Conservation (phyloP, 2,888 invertebrate genomes). For the Andrena hattorfiana region DNA sequence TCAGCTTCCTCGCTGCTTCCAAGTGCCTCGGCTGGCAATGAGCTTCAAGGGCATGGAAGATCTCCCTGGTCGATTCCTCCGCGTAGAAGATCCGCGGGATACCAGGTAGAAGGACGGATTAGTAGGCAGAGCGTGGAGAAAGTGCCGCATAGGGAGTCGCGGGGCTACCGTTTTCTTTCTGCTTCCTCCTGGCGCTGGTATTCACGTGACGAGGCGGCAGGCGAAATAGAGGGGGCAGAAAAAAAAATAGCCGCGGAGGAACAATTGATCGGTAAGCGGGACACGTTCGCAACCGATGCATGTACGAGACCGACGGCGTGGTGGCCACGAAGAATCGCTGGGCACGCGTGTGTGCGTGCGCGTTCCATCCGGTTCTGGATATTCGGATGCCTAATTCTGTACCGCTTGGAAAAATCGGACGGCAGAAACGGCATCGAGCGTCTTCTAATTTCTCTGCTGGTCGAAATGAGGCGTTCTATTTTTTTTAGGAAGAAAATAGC, state of each 20-base stretch:
- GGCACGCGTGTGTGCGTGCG: slow-evolving; percentile 56
- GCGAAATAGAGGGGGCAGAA: slow-evolving; percentile 22
- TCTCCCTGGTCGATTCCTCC: not conserved
- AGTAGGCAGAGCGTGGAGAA: slow-evolving; percentile 62
- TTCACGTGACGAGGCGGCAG: slow-evolving; percentile 47
- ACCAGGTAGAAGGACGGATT: not conserved
- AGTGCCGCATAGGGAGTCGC: slow-evolving; percentile 65
- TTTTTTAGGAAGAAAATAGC: not conserved
- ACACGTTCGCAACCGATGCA: slow-evolving; percentile 76
- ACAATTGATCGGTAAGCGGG: slow-evolving; percentile 78
- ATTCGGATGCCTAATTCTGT: slow-evolving; percentile 59
- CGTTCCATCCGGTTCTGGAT: slow-evolving; percentile 67
- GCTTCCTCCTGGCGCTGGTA: slow-evolving; percentile 42
- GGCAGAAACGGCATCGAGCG: slow-evolving; percentile 19
- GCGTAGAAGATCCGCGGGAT: not conserved
- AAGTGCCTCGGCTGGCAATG: too few species aligned
- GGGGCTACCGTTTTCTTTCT: slow-evolving; percentile 42
- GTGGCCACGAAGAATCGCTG: slow-evolving; percentile 43
- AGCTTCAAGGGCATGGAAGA: too few species aligned
- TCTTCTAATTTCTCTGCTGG: too few species aligned
- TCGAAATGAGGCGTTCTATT: not conserved
- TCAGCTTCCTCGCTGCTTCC: too few species aligned
- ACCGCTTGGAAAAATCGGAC: slow-evolving; percentile 31
- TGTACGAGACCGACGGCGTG: slow-evolving; percentile 61
- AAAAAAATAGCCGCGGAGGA: slow-evolving; percentile 66